Base-by-base conservation (phyloP, 2,797 vertebrate species). In the Peromyscus nudipes region DNA sequence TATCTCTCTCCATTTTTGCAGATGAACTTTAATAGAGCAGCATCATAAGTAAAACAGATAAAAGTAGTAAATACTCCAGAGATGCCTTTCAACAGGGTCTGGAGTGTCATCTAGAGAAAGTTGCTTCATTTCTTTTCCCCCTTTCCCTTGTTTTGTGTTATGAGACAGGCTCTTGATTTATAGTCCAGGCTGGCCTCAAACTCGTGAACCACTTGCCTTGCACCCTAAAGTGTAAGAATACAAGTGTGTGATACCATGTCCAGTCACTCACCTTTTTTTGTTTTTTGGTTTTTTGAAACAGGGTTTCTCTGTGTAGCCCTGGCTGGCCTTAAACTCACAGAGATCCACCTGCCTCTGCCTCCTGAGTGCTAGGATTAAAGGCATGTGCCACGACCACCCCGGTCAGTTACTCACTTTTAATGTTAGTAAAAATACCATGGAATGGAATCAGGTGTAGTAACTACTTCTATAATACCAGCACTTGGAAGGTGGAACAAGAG, bases 21-120 rank as follows among this genome's bases (percentile, higher is more conserved):
- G 34, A 88, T 79, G 25, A 92, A 83, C 34, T 79, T 85, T 75
- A 83, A 77, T 46, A 84, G 27, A 88, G 29, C 34, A 87, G 55
- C 52, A 76, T 75, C 37, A 84, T 82, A 92, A 85, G 76, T 67
- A 79, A 95, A 86, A 91, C 16, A 96, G 25, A 64, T 76, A 81
- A 80, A 92, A 84, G 46, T n/a, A 69, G 13, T 95, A 85, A 94
- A 94, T 81, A 96, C 21, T 88, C 31, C n/a, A 84, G 65, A 6
- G 34, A 64, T 67, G 55, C 83, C 46, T 77, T 4, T 94, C 16
- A 11, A 43, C 89, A 75, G 89, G 8, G 2, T 86, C 64, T 87
- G 76, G 52, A n/a, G 60, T 57, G 23, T 96, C n/a, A 75, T 27
- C 43, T 65, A 96, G 4, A 94, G 37, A 96, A 96, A 40, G 84